phyloP scores from a whole-genome alignment of 2,888 invertebrate genomes.

The Girardia tigrina region DNA sequence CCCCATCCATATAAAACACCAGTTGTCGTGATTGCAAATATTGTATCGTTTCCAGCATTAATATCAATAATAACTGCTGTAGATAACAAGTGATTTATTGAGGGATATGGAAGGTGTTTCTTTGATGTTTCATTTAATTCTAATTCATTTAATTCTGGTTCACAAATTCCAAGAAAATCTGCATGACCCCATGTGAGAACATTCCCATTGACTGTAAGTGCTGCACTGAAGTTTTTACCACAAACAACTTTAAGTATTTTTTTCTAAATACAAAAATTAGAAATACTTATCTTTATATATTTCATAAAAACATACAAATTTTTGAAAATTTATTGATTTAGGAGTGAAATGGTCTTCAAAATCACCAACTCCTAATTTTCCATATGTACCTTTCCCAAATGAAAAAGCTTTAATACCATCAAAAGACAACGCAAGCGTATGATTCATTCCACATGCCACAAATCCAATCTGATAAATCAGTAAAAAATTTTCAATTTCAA shows the following conservation, averaged over 20 bases:
- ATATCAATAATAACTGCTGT: slow-evolving; percentile 54
- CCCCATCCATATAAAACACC: slow-evolving; percentile 58
- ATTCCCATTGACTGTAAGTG: slow-evolving; percentile 56
- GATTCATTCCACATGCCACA: slow-evolving; percentile 58
- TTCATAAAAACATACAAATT: too few species aligned
- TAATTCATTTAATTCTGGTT: slow-evolving; percentile 55
- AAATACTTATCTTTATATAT: too few species aligned
- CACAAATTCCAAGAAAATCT: slow-evolving; percentile 51
- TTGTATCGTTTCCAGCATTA: slow-evolving; percentile 57
- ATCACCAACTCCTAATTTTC: slow-evolving; percentile 54
- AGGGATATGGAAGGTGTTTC: too few species aligned
- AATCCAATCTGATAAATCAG: slow-evolving; percentile 37
- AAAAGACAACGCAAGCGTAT: slow-evolving; percentile 56
- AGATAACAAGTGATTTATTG: slow-evolving; percentile 39
- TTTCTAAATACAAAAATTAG: background rate
- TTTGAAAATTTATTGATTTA: slow-evolving; percentile 49
- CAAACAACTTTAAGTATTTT: slow-evolving; percentile 54
- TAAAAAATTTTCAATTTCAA: too few species aligned
- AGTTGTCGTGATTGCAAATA: slow-evolving; percentile 54
- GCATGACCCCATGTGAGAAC: slow-evolving; percentile 57
- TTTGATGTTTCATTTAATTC: background rate
- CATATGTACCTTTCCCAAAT: slow-evolving; percentile 60
- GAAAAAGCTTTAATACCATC: slow-evolving; percentile 58
- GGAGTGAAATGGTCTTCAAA: slow-evolving; percentile 46
- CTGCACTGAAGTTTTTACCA: slow-evolving; percentile 58